phyloP scores from a whole-genome alignment of 1,140 invertebrate genomes.

The Whitmania pigra region DNA sequence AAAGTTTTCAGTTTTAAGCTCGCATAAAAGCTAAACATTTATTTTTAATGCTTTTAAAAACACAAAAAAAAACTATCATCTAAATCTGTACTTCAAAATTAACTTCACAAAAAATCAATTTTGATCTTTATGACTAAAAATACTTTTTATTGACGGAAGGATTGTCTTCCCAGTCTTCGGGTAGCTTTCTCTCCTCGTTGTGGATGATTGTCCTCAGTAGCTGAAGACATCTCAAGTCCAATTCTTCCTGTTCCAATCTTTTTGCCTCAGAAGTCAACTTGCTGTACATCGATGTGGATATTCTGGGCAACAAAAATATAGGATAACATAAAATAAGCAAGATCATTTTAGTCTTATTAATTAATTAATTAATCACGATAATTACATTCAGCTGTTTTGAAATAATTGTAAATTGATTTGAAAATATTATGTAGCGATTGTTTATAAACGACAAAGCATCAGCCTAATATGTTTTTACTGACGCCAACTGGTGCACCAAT shows the following conservation, averaged over 20 bases:
- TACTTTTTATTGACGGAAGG: constrained; percentile 22
- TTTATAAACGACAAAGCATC: too few species aligned
- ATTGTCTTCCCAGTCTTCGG: constrained; percentile 36
- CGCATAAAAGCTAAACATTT: too few species aligned
- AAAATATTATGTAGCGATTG: too few species aligned
- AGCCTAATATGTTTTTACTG: neutral
- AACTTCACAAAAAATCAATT: too few species aligned
- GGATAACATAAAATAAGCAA: neutral
- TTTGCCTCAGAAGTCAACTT: constrained; percentile 21
- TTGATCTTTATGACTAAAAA: neutral
- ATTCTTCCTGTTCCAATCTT: constrained; percentile 34
- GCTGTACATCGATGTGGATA: constrained; percentile 22
- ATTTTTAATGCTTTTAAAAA: too few species aligned
- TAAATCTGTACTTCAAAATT: too few species aligned
- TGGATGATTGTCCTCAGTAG: constrained; percentile 38
- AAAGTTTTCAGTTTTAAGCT: too few species aligned
- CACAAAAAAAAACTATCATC: too few species aligned
- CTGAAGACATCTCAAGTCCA: constrained; percentile 40
- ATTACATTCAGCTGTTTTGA: too few species aligned
- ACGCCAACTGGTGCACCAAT: constrained; percentile 25
- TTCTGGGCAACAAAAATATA: constrained; percentile 2
- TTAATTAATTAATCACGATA: too few species aligned
- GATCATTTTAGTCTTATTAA: too few species aligned
- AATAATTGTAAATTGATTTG: too few species aligned
- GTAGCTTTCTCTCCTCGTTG: constrained; percentile 39